Conservation (phyloP, 2,797 vertebrate species). For the Acestrorhynchus altus region DNA sequence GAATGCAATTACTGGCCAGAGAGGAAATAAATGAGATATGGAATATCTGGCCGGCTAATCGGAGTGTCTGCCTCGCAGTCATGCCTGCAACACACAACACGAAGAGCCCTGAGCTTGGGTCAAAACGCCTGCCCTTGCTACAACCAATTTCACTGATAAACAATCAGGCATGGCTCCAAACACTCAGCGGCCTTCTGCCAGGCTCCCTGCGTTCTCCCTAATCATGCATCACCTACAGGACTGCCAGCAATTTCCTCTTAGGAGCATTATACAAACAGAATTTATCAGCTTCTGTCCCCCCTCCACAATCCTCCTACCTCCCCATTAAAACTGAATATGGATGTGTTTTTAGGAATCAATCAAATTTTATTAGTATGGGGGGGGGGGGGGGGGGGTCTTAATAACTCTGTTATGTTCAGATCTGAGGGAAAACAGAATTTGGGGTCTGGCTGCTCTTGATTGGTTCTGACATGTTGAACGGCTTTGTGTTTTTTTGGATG, state of each 20-base stretch:
- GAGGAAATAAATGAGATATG: slow-evolving; percentile 68
- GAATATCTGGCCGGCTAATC: slow-evolving; percentile 74
- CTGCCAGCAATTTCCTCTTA: slow-evolving; percentile 66
- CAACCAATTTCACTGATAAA: slow-evolving; percentile 63
- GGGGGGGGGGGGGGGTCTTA: slow-evolving; percentile 58
- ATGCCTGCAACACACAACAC: slow-evolving; percentile 58
- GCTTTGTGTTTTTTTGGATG: slow-evolving; percentile 62
- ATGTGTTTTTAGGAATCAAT: slow-evolving; percentile 66
- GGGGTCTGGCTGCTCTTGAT: slow-evolving; percentile 61
- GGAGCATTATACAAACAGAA: slow-evolving; percentile 54
- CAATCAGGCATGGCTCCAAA: slow-evolving; percentile 62
- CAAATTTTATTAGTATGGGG: slow-evolving; percentile 64
- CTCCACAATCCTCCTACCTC: slow-evolving; percentile 1
- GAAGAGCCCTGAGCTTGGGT: slow-evolving; percentile 49
- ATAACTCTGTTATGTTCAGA: slow-evolving; percentile 61
- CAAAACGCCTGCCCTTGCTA: slow-evolving; percentile 66
- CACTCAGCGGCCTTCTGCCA: slow-evolving; percentile 51
- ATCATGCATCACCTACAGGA: slow-evolving; percentile 58
- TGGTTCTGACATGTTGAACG: slow-evolving; percentile 64
- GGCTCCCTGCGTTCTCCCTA: slow-evolving; percentile 49
- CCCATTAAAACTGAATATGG: slow-evolving; percentile 45
- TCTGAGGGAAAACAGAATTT: slow-evolving; percentile 66
- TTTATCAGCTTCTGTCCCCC: slow-evolving; percentile 44
- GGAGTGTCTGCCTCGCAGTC: slow-evolving; percentile 64
- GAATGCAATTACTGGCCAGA: slow-evolving; percentile 73